These are phyloP conservation scores for Drosophila limbata DNA, from an alignment of 2,888 invertebrate genomes.

Conservation along the genomic window DNA sequence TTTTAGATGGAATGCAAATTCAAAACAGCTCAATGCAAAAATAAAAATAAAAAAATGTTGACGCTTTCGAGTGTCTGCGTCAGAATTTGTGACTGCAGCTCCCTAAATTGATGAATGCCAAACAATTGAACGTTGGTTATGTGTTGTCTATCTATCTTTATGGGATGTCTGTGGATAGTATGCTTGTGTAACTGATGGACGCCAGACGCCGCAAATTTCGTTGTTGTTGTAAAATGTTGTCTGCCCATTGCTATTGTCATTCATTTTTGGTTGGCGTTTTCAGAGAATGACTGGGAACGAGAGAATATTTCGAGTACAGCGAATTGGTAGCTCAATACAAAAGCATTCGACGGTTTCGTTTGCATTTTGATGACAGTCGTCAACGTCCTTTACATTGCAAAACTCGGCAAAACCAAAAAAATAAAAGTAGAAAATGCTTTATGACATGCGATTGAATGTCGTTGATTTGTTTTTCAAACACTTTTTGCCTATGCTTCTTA, in stretches of 20 bases:
- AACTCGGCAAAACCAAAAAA: conserved; percentile 8
- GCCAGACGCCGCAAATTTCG: conserved; percentile 60
- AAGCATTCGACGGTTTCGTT: conserved; percentile 73
- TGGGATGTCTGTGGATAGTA: conserved; percentile 13
- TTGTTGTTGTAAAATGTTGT: conserved; percentile 36
- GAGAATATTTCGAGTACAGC: conserved; percentile 49
- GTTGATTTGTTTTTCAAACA: conserved; percentile 69
- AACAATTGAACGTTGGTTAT: conserved; percentile 64
- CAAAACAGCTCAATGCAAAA: conserved; percentile 37
- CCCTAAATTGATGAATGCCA: conserved; percentile 72
- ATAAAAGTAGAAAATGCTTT: conserved; percentile 63
- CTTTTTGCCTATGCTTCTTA: conserved; percentile 17
- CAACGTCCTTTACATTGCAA: conserved; percentile 47
- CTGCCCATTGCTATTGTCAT: conserved; percentile 66
- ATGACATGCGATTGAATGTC: conserved; percentile 78
- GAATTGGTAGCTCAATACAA: conserved; percentile 56
- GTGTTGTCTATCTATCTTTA: conserved; percentile 21
- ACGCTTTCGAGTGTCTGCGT: conserved; percentile 69
- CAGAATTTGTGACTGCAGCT: conserved; percentile 59
- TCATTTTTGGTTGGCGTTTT: conserved; percentile 48
- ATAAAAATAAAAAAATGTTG: conserved; percentile 28
- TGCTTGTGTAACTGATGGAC: conserved; percentile 69
- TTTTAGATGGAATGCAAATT: conserved; percentile 62
- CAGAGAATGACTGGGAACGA: background rate
- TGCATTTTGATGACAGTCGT: conserved; percentile 80